Base-by-base conservation (phyloP, 2,113 vertebrate species). In the Corvus cornix region DNA sequence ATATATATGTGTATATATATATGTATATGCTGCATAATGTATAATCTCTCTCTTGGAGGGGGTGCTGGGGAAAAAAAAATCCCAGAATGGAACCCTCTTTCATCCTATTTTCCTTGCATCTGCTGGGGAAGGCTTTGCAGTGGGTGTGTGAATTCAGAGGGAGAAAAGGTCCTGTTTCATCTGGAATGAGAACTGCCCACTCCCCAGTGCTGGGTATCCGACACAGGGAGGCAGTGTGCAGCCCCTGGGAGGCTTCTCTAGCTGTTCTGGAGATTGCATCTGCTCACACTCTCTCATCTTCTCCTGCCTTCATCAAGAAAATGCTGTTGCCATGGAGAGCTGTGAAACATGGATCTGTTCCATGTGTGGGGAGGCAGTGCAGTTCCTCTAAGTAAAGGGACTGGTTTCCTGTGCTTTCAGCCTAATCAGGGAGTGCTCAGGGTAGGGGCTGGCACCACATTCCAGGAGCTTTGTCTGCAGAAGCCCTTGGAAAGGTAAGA, bases 401-500 rank as follows among this genome's bases (percentile, higher is more conserved):
- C 48, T 55, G 76, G 14, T 58, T 91, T 88, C 53, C 72, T 84
- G 80, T 90, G 90, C 94, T 88, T 94, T 56, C 77, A 88, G 90
- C 81, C 95, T 64, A 11, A 48, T 20, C 4, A 9, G 21, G 44
- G 68, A 59, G 78, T 56, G 51, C 80, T 87, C 72, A 24, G 75
- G 52, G 18, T 15, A 67, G 86, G 77, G 90, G 78, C 80, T 73
- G 92, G 83, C 90, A 93, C 84, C 73, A 37, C n/a, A 35, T 44
- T 67, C 82, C 88, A 73, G 74, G 31, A 80, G 93, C 70, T 82
- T 49, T 49, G 52, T 93, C 75, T 86, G 83, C 88, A 90, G 82
- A 33, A 94, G 95, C 75, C 84, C 88, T 87, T 90, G 66, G 84
- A 73, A 90, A 93, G 75, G 44, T 76, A 59, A 81, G 39, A 81